Evolutionary conservation across 2,888 invertebrate genomes (phyloP).

Genomic region (Oasisia sp.): DNA sequence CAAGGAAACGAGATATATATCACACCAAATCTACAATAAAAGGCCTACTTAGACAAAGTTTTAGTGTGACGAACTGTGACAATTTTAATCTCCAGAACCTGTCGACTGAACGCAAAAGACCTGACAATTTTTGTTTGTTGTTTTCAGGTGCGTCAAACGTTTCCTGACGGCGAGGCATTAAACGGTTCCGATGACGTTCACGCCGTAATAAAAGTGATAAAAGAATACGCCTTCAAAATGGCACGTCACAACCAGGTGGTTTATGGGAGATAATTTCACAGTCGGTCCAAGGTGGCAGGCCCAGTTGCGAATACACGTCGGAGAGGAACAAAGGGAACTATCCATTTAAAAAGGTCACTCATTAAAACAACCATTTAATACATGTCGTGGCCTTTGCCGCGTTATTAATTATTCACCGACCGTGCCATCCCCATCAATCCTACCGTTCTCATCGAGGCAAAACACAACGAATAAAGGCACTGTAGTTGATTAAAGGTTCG

Average conservation of each 20-base stretch:
- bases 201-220: background rate
- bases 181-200: background rate
- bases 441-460: background rate
- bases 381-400: background rate
- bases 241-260: background rate
- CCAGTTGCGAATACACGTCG: background rate
- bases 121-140: background rate
- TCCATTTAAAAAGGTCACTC: background rate
- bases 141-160: background rate
- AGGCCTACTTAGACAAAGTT: background rate
- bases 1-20: no score
- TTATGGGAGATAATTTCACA: background rate
- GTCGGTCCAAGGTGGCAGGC: background rate
- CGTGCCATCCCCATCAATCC: background rate
- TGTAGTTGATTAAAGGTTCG: background rate
- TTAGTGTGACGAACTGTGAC: background rate
- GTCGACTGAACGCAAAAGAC: background rate
- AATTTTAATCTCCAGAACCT: background rate
- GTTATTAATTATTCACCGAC: background rate
- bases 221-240: background rate
- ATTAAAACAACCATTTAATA: conserved; percentile 1
- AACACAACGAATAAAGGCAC: background rate
- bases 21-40: no score
- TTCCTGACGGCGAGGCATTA: background rate
- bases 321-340: background rate